Conservation (phyloP, 2,888 invertebrate species). For the Stictocephala bisonia region DNA sequence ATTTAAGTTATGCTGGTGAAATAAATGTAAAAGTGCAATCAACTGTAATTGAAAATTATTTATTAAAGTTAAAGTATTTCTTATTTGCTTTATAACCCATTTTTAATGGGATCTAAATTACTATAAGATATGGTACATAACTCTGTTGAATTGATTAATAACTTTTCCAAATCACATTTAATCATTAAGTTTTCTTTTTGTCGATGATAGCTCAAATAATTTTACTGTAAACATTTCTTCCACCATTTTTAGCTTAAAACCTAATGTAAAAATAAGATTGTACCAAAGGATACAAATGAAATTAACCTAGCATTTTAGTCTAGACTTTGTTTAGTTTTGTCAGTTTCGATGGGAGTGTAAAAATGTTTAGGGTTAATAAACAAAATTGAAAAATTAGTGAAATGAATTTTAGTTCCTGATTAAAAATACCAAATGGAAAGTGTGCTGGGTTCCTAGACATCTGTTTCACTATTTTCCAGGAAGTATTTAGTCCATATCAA, state of each 20-base stretch:
- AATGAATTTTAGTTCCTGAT: conserved; percentile 40
- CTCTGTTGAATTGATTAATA: too few species aligned
- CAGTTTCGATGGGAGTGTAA: not conserved
- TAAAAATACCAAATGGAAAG: conserved; percentile 35
- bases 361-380: conserved; percentile 12
- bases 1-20: not conserved
- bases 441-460: conserved; percentile 33
- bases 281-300: conserved; percentile 28
- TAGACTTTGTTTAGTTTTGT: conserved; percentile 25
- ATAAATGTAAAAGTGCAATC: conserved; percentile 25
- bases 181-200: too few species aligned
- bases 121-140: too few species aligned
- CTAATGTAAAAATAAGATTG: not conserved
- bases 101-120: too few species aligned
- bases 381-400: conserved; percentile 21
- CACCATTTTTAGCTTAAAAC: conserved; percentile 16
- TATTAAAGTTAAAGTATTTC: too few species aligned
- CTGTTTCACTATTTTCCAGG: conserved; percentile 40
- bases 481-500: conserved; percentile 39
- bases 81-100: too few species aligned
- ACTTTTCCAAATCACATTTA: too few species aligned
- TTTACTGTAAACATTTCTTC: conserved; percentile 29
- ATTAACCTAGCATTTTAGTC: conserved; percentile 32
- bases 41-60: too few species aligned
- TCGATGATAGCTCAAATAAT: too few species aligned